Base-by-base conservation (phyloP, 2,888 invertebrate genomes). In the Xestia rhomboidea region DNA sequence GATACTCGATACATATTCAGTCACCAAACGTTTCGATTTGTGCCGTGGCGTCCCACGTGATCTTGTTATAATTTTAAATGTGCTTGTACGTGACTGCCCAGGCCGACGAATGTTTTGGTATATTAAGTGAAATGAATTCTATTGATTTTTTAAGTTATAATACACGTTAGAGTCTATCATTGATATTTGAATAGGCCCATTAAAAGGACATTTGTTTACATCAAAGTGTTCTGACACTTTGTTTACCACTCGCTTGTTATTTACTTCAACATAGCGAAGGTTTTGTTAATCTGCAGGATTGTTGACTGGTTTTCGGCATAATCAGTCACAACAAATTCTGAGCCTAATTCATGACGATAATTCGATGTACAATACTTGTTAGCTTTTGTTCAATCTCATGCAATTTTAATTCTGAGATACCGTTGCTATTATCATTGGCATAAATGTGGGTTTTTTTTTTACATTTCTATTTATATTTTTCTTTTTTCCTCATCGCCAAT, bases 11-110 rank as follows among this genome's bases (percentile, higher is more conserved):
- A 85, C 80, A 83, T 87, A 87, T 84, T 81, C 72, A 81, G 76
- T 69, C 74, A 68, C 67, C 77, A 68, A 84, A 77, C 82, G 77
- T 77, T 83, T 81, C 49, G 76, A 76, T 76, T 79, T 76, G 77
- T 80, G 82, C 79, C 91, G 90, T 91, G 91, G 81, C 86, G 54
- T 24, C 79, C 89, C 91, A 89, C 90, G 93, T 92, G 92, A 92
- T 78, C 77, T 67, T 49, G 85, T 90, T 90, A 83, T 68, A 90
- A 90, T 89, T 91, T 90, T 82, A 90, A 91, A 92, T 90, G 79
- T 54, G 63, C 27, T 51, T n/a, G 73, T 84, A 83, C 84, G 74
- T 72, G 66, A 63, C 70, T 63, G 66, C 71, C 77, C 71, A 74
- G 51, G 76, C 72, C 77, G 68, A 74, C 62, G 79, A 83, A 81